phyloP scores from a whole-genome alignment of 2,113 vertebrate genomes.

The Hippoglossus stenolepis region DNA sequence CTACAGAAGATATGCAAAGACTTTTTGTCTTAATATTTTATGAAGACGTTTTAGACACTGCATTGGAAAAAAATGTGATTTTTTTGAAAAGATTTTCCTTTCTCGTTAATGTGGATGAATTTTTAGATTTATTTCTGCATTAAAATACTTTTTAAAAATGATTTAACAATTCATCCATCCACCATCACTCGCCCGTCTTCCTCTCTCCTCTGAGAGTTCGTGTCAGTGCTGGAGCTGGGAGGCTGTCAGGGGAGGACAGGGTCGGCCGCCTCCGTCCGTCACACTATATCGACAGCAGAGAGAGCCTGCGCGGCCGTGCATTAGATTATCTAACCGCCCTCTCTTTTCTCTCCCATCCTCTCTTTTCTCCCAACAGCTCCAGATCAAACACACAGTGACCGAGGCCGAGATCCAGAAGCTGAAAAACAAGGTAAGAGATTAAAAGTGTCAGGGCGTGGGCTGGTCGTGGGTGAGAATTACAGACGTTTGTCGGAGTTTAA shows the following conservation, averaged over 20 bases:
- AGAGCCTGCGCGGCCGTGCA: constrained; percentile 80
- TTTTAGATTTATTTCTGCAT: background rate
- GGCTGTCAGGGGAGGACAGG: constrained; percentile 49
- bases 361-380: constrained; percentile 89
- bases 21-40: background rate
- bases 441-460: background rate
- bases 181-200: background rate
- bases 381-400: constrained; percentile 99
- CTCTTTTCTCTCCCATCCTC: constrained; percentile 62
- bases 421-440: constrained; percentile 94
- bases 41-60: background rate
- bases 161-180: background rate
- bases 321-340: constrained; percentile 69
- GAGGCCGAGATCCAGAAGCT: constrained; percentile 99
- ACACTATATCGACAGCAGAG: constrained; percentile 52
- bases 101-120: background rate
- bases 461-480: constrained; percentile 1
- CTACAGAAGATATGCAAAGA: too few relatives aligned
- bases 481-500: constrained; percentile 17
- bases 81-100: background rate
- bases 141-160: background rate
- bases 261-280: constrained; percentile 61
- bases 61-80: background rate
- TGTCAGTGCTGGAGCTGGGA: constrained; percentile 52
- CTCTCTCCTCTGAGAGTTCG: constrained; percentile 45